Evolutionary conservation across 2,888 invertebrate genomes (phyloP).

Genomic region (Catocala nupta): DNA sequence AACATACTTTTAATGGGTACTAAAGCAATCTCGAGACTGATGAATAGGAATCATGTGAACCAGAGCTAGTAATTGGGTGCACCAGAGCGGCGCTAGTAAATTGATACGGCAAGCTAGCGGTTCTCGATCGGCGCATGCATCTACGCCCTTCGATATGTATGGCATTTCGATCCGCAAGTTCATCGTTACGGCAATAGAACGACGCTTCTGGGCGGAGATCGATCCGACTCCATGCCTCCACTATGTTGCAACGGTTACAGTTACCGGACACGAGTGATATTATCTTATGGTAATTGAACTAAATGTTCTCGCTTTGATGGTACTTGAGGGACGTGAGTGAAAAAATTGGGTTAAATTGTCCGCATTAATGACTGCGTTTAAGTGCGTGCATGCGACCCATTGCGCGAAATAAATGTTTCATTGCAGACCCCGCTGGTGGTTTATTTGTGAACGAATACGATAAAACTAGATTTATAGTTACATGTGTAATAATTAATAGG

Average conservation of each 20-base stretch:
- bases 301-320: conserved; percentile 61
- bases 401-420: conserved; percentile 34
- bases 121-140: conserved; percentile 72
- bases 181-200: conserved; percentile 61
- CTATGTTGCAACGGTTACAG: conserved; percentile 80
- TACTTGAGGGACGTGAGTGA: conserved; percentile 44
- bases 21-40: conserved; percentile 63
- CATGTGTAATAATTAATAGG: background rate
- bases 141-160: conserved; percentile 71
- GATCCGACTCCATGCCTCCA: conserved; percentile 49
- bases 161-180: conserved; percentile 60
- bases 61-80: conserved; percentile 83
- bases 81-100: conserved; percentile 80
- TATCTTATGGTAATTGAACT: conserved; percentile 73
- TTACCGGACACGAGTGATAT: conserved; percentile 68
- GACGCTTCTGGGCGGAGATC: conserved; percentile 63
- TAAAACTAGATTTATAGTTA: background rate
- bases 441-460: background rate
- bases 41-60: conserved; percentile 82
- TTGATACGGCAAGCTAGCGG: conserved; percentile 84
- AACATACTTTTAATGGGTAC: conserved; percentile 57
- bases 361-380: conserved; percentile 34
- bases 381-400: conserved; percentile 20
- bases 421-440: conserved; percentile 2
- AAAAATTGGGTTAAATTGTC: conserved; percentile 44